Conservation (phyloP, 1,140 invertebrate genomes). For the Hyposmocoma kahamanoa region DNA sequence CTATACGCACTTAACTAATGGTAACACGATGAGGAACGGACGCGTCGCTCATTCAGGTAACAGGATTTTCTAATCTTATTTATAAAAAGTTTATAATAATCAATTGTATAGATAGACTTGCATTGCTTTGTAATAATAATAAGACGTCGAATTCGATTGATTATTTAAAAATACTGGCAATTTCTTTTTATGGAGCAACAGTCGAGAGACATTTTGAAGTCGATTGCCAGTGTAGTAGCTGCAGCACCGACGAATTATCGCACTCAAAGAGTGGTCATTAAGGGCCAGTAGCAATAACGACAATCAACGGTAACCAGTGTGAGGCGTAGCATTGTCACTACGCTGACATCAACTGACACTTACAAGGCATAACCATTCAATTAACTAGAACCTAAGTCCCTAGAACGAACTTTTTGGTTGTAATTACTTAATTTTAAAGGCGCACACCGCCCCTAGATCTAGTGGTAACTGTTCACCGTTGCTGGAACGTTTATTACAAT, state of each 20-base stretch:
- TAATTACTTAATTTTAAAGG: conserved; percentile 62
- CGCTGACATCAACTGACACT: not conserved
- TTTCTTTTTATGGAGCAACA: no score
- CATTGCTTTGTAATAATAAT: no score
- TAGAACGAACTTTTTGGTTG: conserved; percentile 73
- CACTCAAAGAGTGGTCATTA: no score
- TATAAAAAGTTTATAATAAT: conserved; percentile 29
- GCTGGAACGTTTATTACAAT: conserved; percentile 64
- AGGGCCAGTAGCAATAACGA: no score
- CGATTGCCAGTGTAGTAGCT: no score
- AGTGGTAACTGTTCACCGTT: conserved; percentile 73
- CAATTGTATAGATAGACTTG: conserved; percentile 18
- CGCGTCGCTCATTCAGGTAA: conserved; percentile 67
- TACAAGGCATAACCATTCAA: conserved; percentile 20
- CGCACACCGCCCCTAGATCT: conserved; percentile 49
- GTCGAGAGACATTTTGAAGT: no score
- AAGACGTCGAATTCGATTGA: no score
- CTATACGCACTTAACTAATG: conserved; percentile 70
- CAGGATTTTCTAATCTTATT: conserved; percentile 50
- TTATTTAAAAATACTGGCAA: no score
- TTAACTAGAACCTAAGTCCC: conserved; percentile 68
- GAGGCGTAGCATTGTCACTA: not conserved
- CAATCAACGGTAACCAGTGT: no score
- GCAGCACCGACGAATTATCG: no score
- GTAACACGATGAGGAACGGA: conserved; percentile 70